Percentiles rank a stretch among this genome's conserved stretches.
Conservation (phyloP, 2,888 invertebrate species). For the Hesperia comma region DNA sequence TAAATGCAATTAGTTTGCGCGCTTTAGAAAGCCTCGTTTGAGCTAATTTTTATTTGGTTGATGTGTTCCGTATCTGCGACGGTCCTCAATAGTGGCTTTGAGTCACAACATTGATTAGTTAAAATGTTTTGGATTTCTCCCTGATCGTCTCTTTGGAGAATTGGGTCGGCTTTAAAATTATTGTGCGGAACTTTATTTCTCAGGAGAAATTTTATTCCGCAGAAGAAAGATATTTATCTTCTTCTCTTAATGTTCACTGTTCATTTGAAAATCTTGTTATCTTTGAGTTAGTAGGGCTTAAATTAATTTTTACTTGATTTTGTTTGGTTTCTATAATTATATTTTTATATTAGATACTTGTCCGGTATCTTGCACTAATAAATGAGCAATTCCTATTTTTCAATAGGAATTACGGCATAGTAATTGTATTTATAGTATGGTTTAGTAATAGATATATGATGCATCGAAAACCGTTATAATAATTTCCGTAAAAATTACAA, state of each 20-base stretch:
- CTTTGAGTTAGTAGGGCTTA: no score
- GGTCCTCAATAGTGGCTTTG: slow-evolving; percentile 36
- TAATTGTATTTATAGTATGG: no score
- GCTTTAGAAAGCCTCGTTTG: slow-evolving; percentile 57
- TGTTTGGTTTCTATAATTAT: no score
- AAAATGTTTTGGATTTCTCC: slow-evolving; percentile 26
- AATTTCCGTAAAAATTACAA: no score
- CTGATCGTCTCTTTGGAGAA: slow-evolving; percentile 9
- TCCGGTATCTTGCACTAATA: no score
- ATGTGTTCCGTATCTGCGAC: slow-evolving; percentile 39
- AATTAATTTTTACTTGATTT: no score
- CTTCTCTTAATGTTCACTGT: slow-evolving; percentile 7
- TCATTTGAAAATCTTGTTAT: background rate
- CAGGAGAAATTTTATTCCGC: background rate
- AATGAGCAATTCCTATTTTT: no score
- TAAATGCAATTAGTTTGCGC: slow-evolving; percentile 73
- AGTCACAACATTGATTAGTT: slow-evolving; percentile 34
- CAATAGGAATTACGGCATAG: no score
- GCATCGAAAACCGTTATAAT: no score
- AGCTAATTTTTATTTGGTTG: slow-evolving; percentile 48
- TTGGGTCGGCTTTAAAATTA: slow-evolving; percentile 38
- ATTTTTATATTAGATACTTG: no score
- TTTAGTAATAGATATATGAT: no score
- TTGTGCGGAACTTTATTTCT: background rate
- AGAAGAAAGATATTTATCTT: background rate